Evolutionary conservation across 2,113 vertebrate species (phyloP).

Genomic region (Phylloscopus trochilus): DNA sequence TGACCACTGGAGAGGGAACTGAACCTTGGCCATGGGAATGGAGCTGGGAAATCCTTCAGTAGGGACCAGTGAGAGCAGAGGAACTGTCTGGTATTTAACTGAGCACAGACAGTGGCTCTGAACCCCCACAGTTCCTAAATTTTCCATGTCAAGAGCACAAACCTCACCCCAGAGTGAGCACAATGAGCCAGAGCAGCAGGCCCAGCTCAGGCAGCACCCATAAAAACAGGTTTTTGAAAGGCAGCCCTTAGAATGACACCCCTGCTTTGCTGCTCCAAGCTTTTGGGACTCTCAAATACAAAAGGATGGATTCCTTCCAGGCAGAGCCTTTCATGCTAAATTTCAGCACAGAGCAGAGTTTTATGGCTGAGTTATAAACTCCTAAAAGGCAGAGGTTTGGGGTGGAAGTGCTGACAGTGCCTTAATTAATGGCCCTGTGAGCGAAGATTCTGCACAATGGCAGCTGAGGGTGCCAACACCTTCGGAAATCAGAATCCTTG

Average conservation of each 20-base stretch:
- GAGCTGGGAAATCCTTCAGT: background rate
- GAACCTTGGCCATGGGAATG: background rate
- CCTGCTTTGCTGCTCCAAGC: background rate
- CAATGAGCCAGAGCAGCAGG: background rate
- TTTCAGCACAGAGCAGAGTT: conserved; percentile 32
- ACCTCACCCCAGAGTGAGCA: background rate
- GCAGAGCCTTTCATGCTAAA: background rate
- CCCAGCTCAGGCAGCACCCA: background rate
- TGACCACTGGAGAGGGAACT: background rate
- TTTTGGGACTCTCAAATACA: background rate
- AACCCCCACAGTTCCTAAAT: background rate
- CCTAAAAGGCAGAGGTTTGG: conserved; percentile 24
- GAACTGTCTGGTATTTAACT: background rate
- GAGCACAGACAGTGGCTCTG: background rate
- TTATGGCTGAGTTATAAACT: conserved; percentile 42
- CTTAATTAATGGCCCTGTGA: conserved; percentile 25
- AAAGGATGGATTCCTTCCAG: conserved; percentile 26
- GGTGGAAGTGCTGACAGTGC: conserved; percentile 11
- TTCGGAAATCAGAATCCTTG: background rate
- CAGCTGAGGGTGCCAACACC: background rate
- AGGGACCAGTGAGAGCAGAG: background rate
- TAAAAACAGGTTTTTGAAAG: background rate
- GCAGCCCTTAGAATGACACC: background rate
- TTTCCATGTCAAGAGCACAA: background rate
- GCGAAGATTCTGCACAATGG: background rate